Evolutionary conservation across 2,797 vertebrate genomes (phyloP), one percentile per base, ranked within the genome.

Genomic region (Pampus argenteus): DNA sequence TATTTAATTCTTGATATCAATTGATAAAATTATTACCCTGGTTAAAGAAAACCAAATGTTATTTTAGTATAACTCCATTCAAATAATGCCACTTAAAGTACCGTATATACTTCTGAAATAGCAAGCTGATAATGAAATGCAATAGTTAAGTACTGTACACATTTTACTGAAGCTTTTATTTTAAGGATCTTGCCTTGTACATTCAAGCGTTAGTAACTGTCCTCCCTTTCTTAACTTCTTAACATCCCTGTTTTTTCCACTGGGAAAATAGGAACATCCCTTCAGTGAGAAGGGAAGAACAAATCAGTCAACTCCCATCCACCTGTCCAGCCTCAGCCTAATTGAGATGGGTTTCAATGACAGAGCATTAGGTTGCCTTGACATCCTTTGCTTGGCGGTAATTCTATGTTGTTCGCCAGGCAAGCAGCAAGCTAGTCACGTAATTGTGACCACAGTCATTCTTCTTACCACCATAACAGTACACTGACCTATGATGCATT

Each of bases 301-400:
- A 78, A 68, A 78, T 90, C 82, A 71, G 74, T 82, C 66, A 83
- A 45, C 59, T 73, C 82, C 28, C 72, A 57, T 66, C 68, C 82
- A 76, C 73, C 78, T 84, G 83, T 82, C 82, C 88, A 78, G 70
- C 65, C 44, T n/a, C 59, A 4, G 58, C 74, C 68, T 88, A 91
- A 92, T 90, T 87, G 83, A 90, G 88, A 93, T 72, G 71, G 82
- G 68, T 83, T 87, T 88, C 71, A 88, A 80, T 84, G 76, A 83
- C 74, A 62, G 63, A 72, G 67, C 73, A 79, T 83, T 75, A 85
- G 76, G 86, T 86, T 75, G 73, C 81, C 81, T 64, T 87, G 81
- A 87, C 81, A 83, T 78, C 74, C 40, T 83, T 57, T 67, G 74
- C 79, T 63, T 50, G 28, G 58, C 6, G 28, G 76, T 86, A 78